Evolutionary conservation across 2,888 invertebrate genomes (phyloP).

Genomic region (Drosophila paracracens): DNA sequence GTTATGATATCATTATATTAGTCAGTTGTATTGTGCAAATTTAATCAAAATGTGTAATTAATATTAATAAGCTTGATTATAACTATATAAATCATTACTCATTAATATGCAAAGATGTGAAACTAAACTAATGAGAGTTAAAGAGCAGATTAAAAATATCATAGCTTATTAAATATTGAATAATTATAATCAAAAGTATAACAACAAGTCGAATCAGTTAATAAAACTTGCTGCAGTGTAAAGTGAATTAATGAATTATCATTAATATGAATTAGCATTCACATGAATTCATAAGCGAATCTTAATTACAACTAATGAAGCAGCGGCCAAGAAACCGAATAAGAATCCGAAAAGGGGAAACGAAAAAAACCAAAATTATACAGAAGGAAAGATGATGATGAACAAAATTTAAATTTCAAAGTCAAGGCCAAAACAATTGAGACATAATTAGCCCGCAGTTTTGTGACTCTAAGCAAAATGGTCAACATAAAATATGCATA

Average conservation of each 20-base stretch:
- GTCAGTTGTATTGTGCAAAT: constrained; percentile 14
- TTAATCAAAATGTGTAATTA: not conserved
- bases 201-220: constrained; percentile 1
- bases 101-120: constrained; percentile 19
- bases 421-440: constrained; percentile 59
- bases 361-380: constrained; percentile 8
- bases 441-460: constrained; percentile 40
- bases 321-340: constrained; percentile 32
- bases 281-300: constrained; percentile 29
- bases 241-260: constrained; percentile 41
- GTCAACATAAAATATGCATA: constrained; percentile 33
- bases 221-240: constrained; percentile 20
- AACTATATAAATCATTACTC: constrained; percentile 24
- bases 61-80: constrained; percentile 17
- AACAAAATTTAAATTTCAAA: constrained; percentile 53
- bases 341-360: constrained; percentile 30
- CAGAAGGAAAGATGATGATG: constrained; percentile 6
- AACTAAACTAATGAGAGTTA: constrained; percentile 10
- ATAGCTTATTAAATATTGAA: constrained; percentile 2
- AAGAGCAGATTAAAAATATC: not conserved
- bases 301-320: constrained; percentile 54
- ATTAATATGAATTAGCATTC: constrained; percentile 40
- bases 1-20: constrained; percentile 32
- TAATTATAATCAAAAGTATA: constrained; percentile 18
- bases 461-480: constrained; percentile 34